Conservation (phyloP, 2,888 invertebrate species). For the Drosophila fulvimacula region DNA sequence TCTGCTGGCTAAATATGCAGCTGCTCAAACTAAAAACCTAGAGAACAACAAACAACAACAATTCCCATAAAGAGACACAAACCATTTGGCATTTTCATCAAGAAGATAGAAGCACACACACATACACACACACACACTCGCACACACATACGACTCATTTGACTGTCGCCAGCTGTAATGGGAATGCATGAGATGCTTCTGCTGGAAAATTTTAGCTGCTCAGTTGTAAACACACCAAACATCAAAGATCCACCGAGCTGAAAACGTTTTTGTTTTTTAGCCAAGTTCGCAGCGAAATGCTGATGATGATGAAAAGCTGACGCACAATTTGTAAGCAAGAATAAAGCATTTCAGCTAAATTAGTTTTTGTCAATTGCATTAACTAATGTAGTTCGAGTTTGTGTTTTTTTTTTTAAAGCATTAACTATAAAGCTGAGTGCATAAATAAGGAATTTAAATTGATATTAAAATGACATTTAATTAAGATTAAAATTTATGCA, state of each 20-base stretch:
- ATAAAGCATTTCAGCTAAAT: slow-evolving; percentile 75
- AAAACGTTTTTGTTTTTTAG: slow-evolving; percentile 28
- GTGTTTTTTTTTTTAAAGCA: background rate
- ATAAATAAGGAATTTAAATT: slow-evolving; percentile 58
- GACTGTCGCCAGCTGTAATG: slow-evolving; percentile 75
- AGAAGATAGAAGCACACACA: slow-evolving; percentile 45
- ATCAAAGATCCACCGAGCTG: slow-evolving; percentile 21
- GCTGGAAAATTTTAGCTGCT: slow-evolving; percentile 31
- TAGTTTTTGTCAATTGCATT: slow-evolving; percentile 75
- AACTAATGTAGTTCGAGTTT: slow-evolving; percentile 45
- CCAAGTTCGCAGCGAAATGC: slow-evolving; percentile 36
- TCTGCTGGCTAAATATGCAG: slow-evolving; percentile 67
- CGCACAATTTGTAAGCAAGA: slow-evolving; percentile 76
- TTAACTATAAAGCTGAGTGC: background rate
- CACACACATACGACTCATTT: slow-evolving; percentile 58
- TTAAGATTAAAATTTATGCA: slow-evolving; percentile 76
- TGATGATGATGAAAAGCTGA: slow-evolving; percentile 69
- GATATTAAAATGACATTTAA: slow-evolving; percentile 72
- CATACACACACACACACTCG: slow-evolving; percentile 17
- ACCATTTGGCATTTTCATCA: slow-evolving; percentile 78
- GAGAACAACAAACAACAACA: slow-evolving; percentile 79
- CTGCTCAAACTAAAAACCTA: slow-evolving; percentile 63
- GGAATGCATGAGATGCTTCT: slow-evolving; percentile 62
- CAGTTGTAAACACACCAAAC: slow-evolving; percentile 60
- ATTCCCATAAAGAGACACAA: slow-evolving; percentile 80